phyloP scores from a whole-genome alignment of 2,113 vertebrate genomes.

The Oncorhynchus tshawytscha region DNA sequence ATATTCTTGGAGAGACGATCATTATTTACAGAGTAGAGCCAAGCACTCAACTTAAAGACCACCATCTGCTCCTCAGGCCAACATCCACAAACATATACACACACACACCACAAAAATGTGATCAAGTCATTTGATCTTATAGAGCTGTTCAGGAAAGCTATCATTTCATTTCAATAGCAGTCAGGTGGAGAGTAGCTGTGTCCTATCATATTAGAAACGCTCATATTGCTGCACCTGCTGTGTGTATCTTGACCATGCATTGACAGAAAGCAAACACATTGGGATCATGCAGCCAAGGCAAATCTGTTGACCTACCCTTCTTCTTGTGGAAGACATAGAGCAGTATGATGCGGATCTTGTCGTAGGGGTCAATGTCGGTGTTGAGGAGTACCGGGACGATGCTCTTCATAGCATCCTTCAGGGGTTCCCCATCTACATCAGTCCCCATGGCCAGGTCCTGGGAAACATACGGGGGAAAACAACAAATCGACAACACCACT shows the following conservation, averaged over 20 bases:
- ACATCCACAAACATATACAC: too few species aligned
- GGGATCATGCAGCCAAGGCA: too few species aligned
- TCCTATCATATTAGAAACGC: background rate
- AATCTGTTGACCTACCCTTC: conserved; percentile 58
- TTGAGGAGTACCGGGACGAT: conserved; percentile 88
- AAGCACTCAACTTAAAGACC: too few species aligned
- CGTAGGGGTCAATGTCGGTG: conserved; percentile 71
- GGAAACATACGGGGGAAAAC: background rate
- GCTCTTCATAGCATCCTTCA: conserved; percentile 89
- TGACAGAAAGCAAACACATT: too few species aligned
- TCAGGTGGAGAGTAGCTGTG: background rate
- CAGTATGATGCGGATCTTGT: conserved; percentile 91
- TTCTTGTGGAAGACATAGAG: conserved; percentile 88
- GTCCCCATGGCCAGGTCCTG: conserved; percentile 88
- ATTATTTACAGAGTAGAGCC: too few species aligned
- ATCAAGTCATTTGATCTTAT: too few species aligned
- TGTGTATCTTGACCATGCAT: background rate
- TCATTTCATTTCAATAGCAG: background rate
- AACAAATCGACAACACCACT: background rate
- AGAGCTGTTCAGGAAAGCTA: background rate
- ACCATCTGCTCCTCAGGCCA: too few species aligned
- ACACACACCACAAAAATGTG: too few species aligned
- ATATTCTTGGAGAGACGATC: too few species aligned
- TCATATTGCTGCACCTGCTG: too few species aligned
- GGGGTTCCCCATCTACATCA: conserved; percentile 77